Evolutionary conservation across 1,140 invertebrate species (phyloP).

Genomic region (Mactra quadrangularis): DNA sequence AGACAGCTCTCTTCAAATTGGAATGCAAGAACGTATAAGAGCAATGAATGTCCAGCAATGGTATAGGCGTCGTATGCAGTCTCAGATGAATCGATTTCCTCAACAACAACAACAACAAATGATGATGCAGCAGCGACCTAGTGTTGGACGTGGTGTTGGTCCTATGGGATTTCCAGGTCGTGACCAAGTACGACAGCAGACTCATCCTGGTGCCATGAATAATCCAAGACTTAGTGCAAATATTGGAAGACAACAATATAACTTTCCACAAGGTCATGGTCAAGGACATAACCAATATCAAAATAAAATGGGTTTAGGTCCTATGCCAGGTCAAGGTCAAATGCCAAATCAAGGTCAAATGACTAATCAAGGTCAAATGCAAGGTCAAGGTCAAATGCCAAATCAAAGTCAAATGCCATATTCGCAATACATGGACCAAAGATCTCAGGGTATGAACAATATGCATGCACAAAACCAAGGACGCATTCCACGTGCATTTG

Average conservation of each 20-base stretch:
- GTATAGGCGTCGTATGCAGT: slow-evolving; percentile 33
- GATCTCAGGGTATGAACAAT: neutral
- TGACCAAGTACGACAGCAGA: neutral
- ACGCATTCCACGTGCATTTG: neutral
- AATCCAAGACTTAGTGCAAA: neutral
- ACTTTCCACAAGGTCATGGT: no score
- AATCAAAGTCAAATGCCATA: slow-evolving; percentile 6
- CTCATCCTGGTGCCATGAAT: neutral
- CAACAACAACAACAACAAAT: neutral
- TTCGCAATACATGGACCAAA: slow-evolving; percentile 10
- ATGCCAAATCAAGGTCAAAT: neutral
- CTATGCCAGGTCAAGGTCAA: neutral
- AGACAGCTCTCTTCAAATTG: neutral
- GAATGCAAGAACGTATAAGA: slow-evolving; percentile 23
- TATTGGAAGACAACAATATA: neutral
- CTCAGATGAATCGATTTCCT: slow-evolving; percentile 8
- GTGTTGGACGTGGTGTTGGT: no score
- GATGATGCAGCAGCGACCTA: neutral
- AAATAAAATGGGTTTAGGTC: neutral
- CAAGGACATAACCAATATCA: neutral
- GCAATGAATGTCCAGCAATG: slow-evolving; percentile 36
- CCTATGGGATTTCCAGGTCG: no score
- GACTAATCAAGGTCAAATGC: neutral
- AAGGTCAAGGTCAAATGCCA: neutral
- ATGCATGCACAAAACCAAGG: neutral